Conservation (phyloP, 2,113 vertebrate genomes). For the Eulacestoma nigropectus region DNA sequence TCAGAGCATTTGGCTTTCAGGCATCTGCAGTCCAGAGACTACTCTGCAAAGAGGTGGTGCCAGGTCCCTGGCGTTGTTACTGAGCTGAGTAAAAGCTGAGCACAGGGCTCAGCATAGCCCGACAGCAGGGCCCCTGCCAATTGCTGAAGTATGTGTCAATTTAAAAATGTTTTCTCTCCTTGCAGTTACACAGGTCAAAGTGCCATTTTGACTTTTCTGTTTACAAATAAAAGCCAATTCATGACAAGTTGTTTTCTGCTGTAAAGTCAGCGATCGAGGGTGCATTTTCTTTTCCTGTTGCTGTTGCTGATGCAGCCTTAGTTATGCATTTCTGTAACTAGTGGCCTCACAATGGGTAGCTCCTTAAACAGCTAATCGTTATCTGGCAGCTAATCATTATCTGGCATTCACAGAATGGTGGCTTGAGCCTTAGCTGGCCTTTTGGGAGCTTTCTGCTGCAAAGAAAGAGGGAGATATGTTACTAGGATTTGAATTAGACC, state of each 20-base stretch:
- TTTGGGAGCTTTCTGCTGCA: background rate
- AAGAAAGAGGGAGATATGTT: background rate
- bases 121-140: fast-evolving
- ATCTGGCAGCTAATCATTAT: background rate
- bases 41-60: background rate
- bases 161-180: background rate
- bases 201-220: background rate
- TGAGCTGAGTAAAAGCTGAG: background rate
- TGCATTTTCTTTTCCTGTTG: background rate
- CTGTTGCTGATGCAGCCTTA: background rate
- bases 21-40: background rate
- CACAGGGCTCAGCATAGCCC: background rate
- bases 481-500: background rate
- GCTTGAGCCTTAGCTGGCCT: background rate
- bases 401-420: background rate
- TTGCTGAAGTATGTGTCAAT: background rate
- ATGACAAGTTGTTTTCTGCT: background rate
- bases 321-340: background rate
- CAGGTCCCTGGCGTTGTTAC: background rate
- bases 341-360: background rate
- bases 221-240: background rate
- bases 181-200: background rate
- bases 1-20: background rate
- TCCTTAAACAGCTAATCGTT: background rate
- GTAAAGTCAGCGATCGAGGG: fast-evolving